Percentiles rank a stretch among this genome's conserved stretches.
phyloP scores from a whole-genome alignment of 1,140 invertebrate genomes.

The Zaprionus capensis region DNA sequence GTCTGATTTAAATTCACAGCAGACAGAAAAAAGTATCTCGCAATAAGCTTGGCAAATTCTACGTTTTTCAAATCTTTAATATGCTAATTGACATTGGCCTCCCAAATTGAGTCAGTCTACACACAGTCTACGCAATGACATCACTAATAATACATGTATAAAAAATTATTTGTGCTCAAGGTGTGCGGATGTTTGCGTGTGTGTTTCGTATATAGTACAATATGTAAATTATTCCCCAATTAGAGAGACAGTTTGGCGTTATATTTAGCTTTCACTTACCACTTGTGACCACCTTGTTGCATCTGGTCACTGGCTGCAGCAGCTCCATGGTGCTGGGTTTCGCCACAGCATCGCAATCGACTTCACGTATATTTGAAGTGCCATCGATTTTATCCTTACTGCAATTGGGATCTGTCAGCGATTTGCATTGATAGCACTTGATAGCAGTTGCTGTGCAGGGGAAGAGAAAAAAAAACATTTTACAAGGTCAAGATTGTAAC shows the following conservation, averaged over 20 bases:
- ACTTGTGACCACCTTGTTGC: slow-evolving; percentile 79
- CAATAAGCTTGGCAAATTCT: slow-evolving; percentile 11
- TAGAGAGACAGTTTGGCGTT: not conserved
- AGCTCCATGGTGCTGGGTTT: slow-evolving; percentile 70
- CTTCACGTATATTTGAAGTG: slow-evolving; percentile 58
- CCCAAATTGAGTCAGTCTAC: not conserved
- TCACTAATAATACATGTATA: slow-evolving; percentile 44
- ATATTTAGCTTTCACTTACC: slow-evolving; percentile 60
- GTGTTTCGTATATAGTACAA: not conserved
- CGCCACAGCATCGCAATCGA: slow-evolving; percentile 67
- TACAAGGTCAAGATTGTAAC: not conserved
- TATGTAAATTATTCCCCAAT: slow-evolving; percentile 21
- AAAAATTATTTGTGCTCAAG: slow-evolving; percentile 39
- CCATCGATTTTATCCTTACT: slow-evolving; percentile 68
- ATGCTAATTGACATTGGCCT: slow-evolving; percentile 64
- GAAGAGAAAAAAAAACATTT: not conserved
- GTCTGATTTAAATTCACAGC: not conserved
- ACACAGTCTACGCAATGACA: slow-evolving; percentile 56
- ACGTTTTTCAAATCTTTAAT: slow-evolving; percentile 37
- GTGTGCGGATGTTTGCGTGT: slow-evolving; percentile 31
- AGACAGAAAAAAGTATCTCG: not conserved
- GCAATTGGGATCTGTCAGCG: slow-evolving; percentile 74
- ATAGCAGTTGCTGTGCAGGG: slow-evolving; percentile 66
- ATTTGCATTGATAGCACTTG: slow-evolving; percentile 80
- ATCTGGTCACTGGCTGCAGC: slow-evolving; percentile 72